These are phyloP conservation scores for Trichopria drosophilae DNA, from an alignment of 2,888 invertebrate genomes.

Conservation along the genomic window DNA sequence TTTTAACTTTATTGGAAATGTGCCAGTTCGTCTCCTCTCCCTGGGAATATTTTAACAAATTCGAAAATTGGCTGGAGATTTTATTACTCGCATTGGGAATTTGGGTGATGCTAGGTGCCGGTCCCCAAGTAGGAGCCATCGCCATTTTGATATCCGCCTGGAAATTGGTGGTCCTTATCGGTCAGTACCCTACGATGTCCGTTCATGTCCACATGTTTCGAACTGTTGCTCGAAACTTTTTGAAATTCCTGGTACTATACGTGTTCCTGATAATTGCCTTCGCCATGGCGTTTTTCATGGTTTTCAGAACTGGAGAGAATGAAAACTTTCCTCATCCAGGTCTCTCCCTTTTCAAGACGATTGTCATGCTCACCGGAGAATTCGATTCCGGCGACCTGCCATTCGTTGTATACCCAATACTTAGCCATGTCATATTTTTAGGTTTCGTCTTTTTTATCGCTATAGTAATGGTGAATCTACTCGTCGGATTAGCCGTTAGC, in stretches of 20 bases:
- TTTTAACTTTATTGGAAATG: constrained; percentile 69
- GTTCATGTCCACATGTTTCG: constrained; percentile 83
- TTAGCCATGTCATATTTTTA: constrained; percentile 76
- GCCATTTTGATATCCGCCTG: constrained; percentile 76
- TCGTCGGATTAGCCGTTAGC: constrained; percentile 84
- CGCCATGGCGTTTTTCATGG: constrained; percentile 77
- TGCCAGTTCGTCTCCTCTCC: constrained; percentile 74
- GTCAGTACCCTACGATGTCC: constrained; percentile 77
- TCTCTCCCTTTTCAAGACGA: constrained; percentile 77
- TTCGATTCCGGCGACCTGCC: constrained; percentile 81
- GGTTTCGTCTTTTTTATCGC: constrained; percentile 82
- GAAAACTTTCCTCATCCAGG: constrained; percentile 73
- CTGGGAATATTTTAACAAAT: constrained; percentile 66
- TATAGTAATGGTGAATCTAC: constrained; percentile 78
- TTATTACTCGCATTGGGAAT: constrained; percentile 63
- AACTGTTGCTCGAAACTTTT: constrained; percentile 78
- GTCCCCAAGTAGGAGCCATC: constrained; percentile 71
- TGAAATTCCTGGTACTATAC: constrained; percentile 78
- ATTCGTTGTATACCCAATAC: constrained; percentile 69
- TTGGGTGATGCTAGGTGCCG: constrained; percentile 47
- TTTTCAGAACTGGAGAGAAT: constrained; percentile 70
- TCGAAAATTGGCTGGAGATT: constrained; percentile 78
- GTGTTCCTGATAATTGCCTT: constrained; percentile 81
- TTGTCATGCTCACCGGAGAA: constrained; percentile 85
- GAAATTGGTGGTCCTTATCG: constrained; percentile 76